These are phyloP conservation scores for Aptenodytes forsteri DNA, from an alignment of 2,113 vertebrate genomes.

Conservation along the genomic window DNA sequence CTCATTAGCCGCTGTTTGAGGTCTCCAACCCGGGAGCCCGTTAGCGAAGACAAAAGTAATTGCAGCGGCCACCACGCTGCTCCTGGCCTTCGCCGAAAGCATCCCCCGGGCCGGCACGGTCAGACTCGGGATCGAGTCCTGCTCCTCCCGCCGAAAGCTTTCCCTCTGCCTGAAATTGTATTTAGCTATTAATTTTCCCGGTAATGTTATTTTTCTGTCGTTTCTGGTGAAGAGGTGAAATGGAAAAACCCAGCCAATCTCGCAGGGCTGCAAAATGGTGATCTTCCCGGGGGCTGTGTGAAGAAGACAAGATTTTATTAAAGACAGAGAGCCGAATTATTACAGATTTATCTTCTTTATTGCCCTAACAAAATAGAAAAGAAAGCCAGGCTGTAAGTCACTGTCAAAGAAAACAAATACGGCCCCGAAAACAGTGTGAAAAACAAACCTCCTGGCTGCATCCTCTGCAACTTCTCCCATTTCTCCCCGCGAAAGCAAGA, in stretches of 20 bases:
- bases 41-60: neutral
- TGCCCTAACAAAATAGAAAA: slow-evolving; percentile 55
- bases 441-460: slow-evolving; percentile 38
- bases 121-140: neutral
- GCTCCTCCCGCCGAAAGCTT: neutral
- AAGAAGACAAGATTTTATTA: slow-evolving; percentile 69
- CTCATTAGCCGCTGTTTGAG: neutral
- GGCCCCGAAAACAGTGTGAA: neutral
- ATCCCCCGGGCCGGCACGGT: rapidly evolving
- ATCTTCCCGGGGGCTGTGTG: slow-evolving; percentile 49
- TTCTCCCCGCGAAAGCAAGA: neutral
- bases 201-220: slow-evolving; percentile 1
- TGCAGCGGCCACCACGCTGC: neutral
- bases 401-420: slow-evolving; percentile 62
- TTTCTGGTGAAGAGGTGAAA: slow-evolving; percentile 37
- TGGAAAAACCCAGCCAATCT: slow-evolving; percentile 51
- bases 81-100: neutral
- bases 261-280: neutral
- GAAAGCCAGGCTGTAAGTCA: slow-evolving; percentile 47
- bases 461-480: neutral
- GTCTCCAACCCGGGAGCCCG: neutral
- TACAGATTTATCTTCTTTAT: slow-evolving; percentile 73
- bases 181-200: slow-evolving; percentile 27
- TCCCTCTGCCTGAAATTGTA: neutral
- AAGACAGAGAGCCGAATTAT: slow-evolving; percentile 69